Evolutionary conservation across 2,888 invertebrate species (phyloP), one percentile per base, ranked within the genome.

Genomic region (Phalangium opilio): DNA sequence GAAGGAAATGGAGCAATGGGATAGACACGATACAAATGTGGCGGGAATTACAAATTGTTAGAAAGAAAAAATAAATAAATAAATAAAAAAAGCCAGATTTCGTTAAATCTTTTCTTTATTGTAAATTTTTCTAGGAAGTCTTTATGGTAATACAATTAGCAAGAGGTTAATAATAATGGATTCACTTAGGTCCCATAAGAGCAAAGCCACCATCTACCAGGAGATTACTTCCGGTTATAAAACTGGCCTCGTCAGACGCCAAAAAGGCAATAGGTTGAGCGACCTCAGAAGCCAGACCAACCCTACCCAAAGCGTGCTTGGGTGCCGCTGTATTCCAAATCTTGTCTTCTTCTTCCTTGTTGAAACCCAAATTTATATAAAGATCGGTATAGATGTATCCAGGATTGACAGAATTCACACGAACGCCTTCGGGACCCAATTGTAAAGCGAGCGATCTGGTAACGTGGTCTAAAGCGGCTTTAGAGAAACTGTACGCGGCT

Each of bases 161-260:
- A n/a, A n/a, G n/a, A n/a, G n/a, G n/a, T n/a, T n/a, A n/a, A n/a
- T n/a, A n/a, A n/a, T n/a, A n/a, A n/a, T n/a, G n/a, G n/a, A n/a
- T n/a, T n/a, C n/a, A 87, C 60, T 90, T 77, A 10, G 91, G 90
- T 60, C 91, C 91, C 81, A 90, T 83, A 5, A 83, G 84, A 66
- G 90, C 86, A 41, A 90, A 74, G 0, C 96, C 96, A 18, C 96
- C 96, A 67, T 96, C 96, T 0, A 95, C 83, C 0, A 89, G 83
- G 19, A 98, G 58, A 49, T 79, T 80, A 4, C 76, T 83, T 3
- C 91, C 95, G 8, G 96, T 96, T 4, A 86, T 85, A 62, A 86
- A 93, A 57, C 83, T 84, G 35, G 67, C 59, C 53, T 79, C 73
- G 46, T 83, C 79, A 53, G 89, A 85, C 1, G 95, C 93, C 48